Evolutionary conservation across 2,113 vertebrate species (phyloP).

Genomic region (Sphyrna mokarran): DNA sequence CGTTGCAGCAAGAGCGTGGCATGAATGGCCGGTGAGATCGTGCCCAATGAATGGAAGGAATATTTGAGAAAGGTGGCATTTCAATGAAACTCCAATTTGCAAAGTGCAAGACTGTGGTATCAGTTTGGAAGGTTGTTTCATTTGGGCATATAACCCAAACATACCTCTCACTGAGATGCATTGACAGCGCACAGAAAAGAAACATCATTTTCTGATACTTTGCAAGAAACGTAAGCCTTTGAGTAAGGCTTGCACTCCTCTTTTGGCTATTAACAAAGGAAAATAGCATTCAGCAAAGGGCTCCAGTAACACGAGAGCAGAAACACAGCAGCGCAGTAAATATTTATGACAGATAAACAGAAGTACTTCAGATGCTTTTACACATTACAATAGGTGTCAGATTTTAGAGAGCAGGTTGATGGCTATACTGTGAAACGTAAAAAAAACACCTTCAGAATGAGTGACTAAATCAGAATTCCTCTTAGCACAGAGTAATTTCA

Average conservation of each 20-base stretch:
- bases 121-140: not conserved
- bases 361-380: constrained; percentile 24
- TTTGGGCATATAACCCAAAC: not conserved
- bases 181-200: not conserved
- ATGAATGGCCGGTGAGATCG: too few species aligned
- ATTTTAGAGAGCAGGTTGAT: constrained; percentile 1
- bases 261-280: not conserved
- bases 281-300: not conserved
- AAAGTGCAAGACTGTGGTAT: not conserved
- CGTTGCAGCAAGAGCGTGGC: too few species aligned
- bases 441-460: constrained; percentile 28
- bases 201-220: constrained; percentile 10
- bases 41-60: not conserved
- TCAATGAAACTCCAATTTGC: not conserved
- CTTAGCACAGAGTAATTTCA: not conserved
- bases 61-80: not conserved
- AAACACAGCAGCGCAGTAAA: not conserved
- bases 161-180: not conserved
- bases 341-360: constrained; percentile 5
- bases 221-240: not conserved
- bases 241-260: not conserved
- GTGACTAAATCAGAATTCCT: constrained; percentile 24
- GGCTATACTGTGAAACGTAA: not conserved
- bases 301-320: not conserved
- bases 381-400: not conserved